Base-by-base conservation (phyloP, 2,113 vertebrate species). In the Thalassoma bifasciatum region DNA sequence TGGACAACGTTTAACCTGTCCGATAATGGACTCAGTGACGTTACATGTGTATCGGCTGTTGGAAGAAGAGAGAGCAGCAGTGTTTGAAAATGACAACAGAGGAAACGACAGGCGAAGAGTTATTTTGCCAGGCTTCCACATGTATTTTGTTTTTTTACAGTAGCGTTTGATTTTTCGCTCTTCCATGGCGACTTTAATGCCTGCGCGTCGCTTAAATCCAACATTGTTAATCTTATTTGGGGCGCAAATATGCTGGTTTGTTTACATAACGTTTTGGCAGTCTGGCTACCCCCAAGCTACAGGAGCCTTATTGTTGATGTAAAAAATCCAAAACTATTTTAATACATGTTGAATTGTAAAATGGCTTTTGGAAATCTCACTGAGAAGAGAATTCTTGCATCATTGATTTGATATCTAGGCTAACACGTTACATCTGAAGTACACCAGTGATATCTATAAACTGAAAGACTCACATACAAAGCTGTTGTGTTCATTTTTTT, bases 21-120 rank as follows among this genome's bases (percentile, higher is more conserved):
- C 59, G 74, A 83, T 76, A 63, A 77, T 72, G 64, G 67, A 62
- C 50, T 10, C 64, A 1, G n/a, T 10, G 23, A 4, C 26, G 38
- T 62, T 73, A 14, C 50, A 2, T 44, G 8, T 9, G 1, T 10
- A 57, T 16, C 58, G 26, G 40, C 1, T 1, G 34, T 16, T 17
- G 23, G 72, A 56, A 75, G 59, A 77, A 44, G 51, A 10, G 13
- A 57, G n/a, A n/a, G 46, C 36, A 8, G 44, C 16, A 30, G 30
- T 38, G 64, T 49, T 49, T 67, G 49, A 69, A 30, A 77, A 79
- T 79, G 71, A 81, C 67, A 88, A 79, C 26, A 49, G 83, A 67
- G 72, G 58, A 87, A 88, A 77, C 70, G 30, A 56, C 50, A 40
- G 50, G 51, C 42, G 37, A 50, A 61, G 23, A 82, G 46, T 49